A percentile compares a stretch with the other conserved stretches of the same genome.
Evolutionary conservation across 1,140 invertebrate genomes (phyloP).

Genomic region (Atta cephalotes): DNA sequence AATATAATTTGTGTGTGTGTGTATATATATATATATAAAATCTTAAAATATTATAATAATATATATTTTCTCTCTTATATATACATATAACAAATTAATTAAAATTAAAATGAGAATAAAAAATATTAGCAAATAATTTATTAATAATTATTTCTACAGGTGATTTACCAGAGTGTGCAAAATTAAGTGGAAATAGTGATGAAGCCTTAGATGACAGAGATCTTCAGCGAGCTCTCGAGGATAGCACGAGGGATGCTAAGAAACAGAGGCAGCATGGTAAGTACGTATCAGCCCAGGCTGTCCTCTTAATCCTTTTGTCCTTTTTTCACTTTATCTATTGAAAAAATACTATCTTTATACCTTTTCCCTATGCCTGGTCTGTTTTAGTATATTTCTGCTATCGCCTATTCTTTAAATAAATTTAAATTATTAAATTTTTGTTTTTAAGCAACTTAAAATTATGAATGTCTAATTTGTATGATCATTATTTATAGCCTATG

Average conservation of each 20-base stretch:
- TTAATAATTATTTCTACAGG: constrained; percentile 73
- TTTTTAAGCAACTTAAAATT: neutral
- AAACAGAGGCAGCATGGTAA: constrained; percentile 84
- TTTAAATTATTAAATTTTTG: neutral
- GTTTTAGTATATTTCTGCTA: neutral
- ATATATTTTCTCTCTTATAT: no score
- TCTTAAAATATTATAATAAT: no score
- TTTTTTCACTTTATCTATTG: neutral
- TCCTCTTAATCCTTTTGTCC: constrained; percentile 40
- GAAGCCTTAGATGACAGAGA: constrained; percentile 88
- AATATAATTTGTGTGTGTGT: neutral
- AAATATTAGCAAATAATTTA: constrained; percentile 22
- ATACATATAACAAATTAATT: no score
- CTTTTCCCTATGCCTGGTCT: constrained; percentile 8
- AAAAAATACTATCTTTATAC: neutral
- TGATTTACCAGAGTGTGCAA: constrained; percentile 86
- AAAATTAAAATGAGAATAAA: neutral
- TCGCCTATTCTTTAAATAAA: neutral
- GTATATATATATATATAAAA: neutral
- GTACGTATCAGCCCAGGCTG: constrained; percentile 72
- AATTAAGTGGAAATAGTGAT: constrained; percentile 85
- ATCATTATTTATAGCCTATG: neutral
- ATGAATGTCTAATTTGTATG: neutral
- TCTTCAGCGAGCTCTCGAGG: constrained; percentile 88
- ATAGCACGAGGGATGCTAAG: constrained; percentile 85